Evolutionary conservation across 2,888 invertebrate genomes (phyloP).

Genomic region (Ferrisia virgata): DNA sequence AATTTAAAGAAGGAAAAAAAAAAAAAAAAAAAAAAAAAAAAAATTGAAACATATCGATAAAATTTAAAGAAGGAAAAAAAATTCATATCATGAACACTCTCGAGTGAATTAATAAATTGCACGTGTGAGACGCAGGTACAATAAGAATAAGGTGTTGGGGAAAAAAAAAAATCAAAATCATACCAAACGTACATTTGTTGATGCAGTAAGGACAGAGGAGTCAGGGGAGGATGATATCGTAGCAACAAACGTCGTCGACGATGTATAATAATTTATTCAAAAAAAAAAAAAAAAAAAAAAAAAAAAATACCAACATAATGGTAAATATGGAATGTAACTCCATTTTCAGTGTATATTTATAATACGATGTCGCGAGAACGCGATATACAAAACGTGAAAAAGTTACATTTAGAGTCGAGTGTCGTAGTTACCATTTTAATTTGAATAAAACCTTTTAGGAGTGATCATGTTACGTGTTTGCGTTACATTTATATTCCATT

Average conservation of each 20-base stretch:
- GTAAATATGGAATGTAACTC: constrained; percentile 18
- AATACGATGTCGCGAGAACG: constrained; percentile 27
- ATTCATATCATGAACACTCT: too few species aligned
- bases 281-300: too few species aligned
- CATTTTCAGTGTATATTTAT: constrained; percentile 22
- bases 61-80: too few species aligned
- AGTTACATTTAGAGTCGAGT: constrained; percentile 35
- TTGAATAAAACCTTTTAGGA: constrained; percentile 43
- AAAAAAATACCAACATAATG: too few species aligned
- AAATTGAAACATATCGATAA: too few species aligned
- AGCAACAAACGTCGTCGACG: not conserved
- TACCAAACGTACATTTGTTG: too few species aligned
- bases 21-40: too few species aligned
- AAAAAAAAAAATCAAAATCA: too few species aligned
- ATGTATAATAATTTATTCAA: not conserved
- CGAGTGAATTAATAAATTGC: too few species aligned
- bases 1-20: too few species aligned
- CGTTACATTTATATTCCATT: constrained; percentile 43
- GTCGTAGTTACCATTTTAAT: constrained; percentile 43
- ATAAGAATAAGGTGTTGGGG: too few species aligned
- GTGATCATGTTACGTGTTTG: constrained; percentile 43
- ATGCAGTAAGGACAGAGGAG: not conserved
- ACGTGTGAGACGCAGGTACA: too few species aligned
- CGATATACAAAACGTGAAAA: constrained; percentile 23
- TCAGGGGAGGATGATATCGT: not conserved